phyloP scores from a whole-genome alignment of 92 coral and sea anemone genomes.

The Blastomussa wellsi region DNA sequence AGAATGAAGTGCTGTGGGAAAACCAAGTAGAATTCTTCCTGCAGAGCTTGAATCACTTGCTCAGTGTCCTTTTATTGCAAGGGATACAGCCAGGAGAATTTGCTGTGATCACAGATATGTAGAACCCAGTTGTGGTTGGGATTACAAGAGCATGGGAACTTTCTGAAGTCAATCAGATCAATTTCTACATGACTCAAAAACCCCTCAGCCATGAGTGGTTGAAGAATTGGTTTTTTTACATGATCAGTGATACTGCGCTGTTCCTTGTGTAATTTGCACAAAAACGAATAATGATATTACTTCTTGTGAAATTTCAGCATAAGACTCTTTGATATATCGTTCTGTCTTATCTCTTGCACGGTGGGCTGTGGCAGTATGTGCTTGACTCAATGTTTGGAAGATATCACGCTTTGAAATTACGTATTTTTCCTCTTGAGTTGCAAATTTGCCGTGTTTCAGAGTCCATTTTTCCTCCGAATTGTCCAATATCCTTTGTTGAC shows the following conservation, averaged over 20 bases:
- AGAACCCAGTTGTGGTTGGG: slow-evolving; percentile 33
- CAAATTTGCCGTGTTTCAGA: slow-evolving; percentile 33
- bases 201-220: slow-evolving; percentile 29
- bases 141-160: slow-evolving; percentile 16
- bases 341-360: slow-evolving; percentile 47
- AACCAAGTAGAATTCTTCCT: slow-evolving; percentile 35
- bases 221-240: slow-evolving; percentile 29
- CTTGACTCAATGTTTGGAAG: slow-evolving; percentile 13
- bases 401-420: slow-evolving; percentile 36
- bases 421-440: slow-evolving; percentile 15
- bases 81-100: slow-evolving; percentile 42
- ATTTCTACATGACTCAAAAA: slow-evolving; percentile 42
- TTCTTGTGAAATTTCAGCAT: slow-evolving; percentile 46
- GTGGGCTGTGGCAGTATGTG: slow-evolving; percentile 48
- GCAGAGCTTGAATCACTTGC: slow-evolving; percentile 23
- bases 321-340: slow-evolving; percentile 14
- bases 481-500: slow-evolving; percentile 19
- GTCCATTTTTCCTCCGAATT: slow-evolving; percentile 33
- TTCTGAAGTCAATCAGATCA: slow-evolving; percentile 29
- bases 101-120: slow-evolving; percentile 39
- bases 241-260: slow-evolving; percentile 23
- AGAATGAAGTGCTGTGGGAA: slow-evolving; percentile 32
- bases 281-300: slow-evolving; percentile 41
- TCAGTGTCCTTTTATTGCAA: slow-evolving; percentile 33
- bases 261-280: slow-evolving; percentile 35